phyloP scores from a whole-genome alignment of 1,140 invertebrate species.

The Zeugodacus cucurbitae region DNA sequence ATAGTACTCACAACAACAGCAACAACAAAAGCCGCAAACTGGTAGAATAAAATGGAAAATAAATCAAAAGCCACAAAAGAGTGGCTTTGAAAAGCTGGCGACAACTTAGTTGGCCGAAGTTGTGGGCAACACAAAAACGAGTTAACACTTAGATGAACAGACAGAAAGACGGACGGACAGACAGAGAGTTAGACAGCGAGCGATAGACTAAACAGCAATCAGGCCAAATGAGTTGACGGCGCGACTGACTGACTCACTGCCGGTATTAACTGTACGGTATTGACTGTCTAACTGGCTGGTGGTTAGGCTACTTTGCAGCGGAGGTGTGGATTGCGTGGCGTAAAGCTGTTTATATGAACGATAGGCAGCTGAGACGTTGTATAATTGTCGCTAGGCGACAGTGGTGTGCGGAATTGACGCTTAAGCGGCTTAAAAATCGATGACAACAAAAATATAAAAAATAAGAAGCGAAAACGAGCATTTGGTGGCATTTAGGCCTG shows the following conservation, averaged over 20 bases:
- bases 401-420: background rate
- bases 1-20: background rate
- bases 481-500: background rate
- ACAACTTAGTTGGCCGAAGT: background rate
- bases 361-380: background rate
- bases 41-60: background rate
- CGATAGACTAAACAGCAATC: background rate
- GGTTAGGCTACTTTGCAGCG: background rate
- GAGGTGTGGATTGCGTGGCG: background rate
- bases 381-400: background rate
- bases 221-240: background rate
- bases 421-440: constrained; percentile 4
- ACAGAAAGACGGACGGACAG: background rate
- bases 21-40: background rate
- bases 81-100: constrained; percentile 6
- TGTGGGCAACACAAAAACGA: background rate
- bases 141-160: background rate
- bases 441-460: background rate
- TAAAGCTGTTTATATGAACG: background rate
- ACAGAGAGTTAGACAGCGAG: background rate
- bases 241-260: background rate
- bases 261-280: too few species aligned
- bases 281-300: background rate
- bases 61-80: constrained; percentile 7
- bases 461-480: background rate